Conservation (phyloP, 2,888 invertebrate genomes). For the Peribatodes rhomboidaria region DNA sequence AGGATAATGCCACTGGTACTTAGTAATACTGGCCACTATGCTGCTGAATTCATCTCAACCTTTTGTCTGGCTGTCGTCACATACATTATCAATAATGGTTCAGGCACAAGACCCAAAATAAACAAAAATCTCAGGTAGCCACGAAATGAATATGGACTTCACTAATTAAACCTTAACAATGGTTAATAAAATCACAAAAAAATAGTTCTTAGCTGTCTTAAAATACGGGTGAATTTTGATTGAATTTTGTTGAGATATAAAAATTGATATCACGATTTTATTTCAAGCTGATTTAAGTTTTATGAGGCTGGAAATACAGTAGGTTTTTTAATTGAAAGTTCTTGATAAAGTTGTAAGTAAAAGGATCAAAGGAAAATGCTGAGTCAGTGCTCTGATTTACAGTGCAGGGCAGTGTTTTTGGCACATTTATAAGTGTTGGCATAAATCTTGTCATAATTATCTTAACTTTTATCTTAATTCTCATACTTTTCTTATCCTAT, state of each 20-base stretch:
- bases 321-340: neutral
- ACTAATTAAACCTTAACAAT: slow-evolving; percentile 42
- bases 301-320: slow-evolving; percentile 1
- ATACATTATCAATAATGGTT: slow-evolving; percentile 36
- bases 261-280: neutral
- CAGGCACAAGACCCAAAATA: slow-evolving; percentile 37
- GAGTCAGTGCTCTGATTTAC: slow-evolving; percentile 39
- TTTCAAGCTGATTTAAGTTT: neutral
- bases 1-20: too few relatives aligned
- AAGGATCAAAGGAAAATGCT: slow-evolving; percentile 41
- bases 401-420: slow-evolving; percentile 35
- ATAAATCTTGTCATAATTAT: too few relatives aligned
- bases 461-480: too few relatives aligned
- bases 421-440: neutral
- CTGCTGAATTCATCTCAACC: neutral
- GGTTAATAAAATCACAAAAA: neutral
- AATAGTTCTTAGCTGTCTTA: neutral
- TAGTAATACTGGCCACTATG: too few relatives aligned
- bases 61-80: slow-evolving; percentile 43
- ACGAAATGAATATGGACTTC: slow-evolving; percentile 33
- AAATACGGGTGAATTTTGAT: slow-evolving; percentile 6
- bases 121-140: slow-evolving; percentile 48
- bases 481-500: too few relatives aligned
- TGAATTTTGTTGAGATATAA: neutral
- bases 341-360: slow-evolving; percentile 27